These are phyloP conservation scores for Zaprionus nigranus DNA, from an alignment of 1,140 invertebrate species.

Conservation along the genomic window DNA sequence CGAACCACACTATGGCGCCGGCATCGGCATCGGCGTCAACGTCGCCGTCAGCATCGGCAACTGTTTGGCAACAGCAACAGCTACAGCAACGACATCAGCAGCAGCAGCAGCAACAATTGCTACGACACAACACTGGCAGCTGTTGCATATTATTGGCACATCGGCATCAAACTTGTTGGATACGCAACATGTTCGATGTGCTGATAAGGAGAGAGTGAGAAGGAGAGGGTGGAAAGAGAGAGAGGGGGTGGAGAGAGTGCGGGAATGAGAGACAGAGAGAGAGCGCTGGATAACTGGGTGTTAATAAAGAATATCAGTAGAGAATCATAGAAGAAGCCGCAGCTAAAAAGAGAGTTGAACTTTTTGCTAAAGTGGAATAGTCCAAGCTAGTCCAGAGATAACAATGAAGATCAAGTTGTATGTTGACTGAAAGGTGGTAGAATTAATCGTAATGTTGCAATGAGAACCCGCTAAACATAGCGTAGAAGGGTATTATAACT, in stretches of 20 bases:
- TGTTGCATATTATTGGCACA: conserved; percentile 80
- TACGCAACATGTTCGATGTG: conserved; percentile 64
- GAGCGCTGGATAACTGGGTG: neutral
- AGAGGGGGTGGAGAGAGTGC: neutral
- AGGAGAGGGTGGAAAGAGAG: conserved; percentile 20
- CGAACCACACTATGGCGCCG: conserved; percentile 11
- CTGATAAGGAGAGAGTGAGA: conserved; percentile 46
- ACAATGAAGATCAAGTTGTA: no score
- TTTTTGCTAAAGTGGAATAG: no score
- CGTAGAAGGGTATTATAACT: no score
- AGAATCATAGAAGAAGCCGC: no score
- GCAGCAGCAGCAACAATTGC: conserved; percentile 26
- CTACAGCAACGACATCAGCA: conserved; percentile 22
- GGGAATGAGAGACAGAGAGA: neutral
- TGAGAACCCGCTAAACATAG: no score
- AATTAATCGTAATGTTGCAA: no score
- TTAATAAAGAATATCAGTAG: no score
- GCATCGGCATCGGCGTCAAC: conserved; percentile 15
- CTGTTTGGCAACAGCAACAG: conserved; percentile 55
- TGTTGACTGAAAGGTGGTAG: no score
- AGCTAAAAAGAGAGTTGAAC: no score
- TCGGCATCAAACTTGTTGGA: conserved; percentile 62
- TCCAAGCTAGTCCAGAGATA: no score
- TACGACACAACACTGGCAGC: conserved; percentile 32
- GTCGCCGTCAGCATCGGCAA: conserved; percentile 21